Conservation (phyloP, 1,140 invertebrate genomes). For the Physella acuta region DNA sequence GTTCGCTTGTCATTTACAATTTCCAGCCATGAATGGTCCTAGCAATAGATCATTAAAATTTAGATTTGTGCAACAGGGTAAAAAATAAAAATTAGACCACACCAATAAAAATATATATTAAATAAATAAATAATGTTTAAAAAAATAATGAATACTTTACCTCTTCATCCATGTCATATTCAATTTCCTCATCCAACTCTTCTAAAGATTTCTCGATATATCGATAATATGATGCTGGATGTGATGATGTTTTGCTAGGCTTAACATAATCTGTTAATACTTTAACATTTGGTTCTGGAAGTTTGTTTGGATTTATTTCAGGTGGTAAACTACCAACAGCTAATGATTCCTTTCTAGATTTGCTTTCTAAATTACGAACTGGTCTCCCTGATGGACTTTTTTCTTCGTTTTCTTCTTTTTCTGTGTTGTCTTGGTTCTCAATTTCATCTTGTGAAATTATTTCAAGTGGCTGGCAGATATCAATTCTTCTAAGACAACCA, state of each 20-base stretch:
- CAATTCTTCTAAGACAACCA: slow-evolving; percentile 65
- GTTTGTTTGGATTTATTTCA: slow-evolving; percentile 39
- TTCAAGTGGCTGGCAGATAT: slow-evolving; percentile 62
- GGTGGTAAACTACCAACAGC: slow-evolving; percentile 35
- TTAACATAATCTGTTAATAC: slow-evolving; percentile 74
- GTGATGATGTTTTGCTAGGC: slow-evolving; percentile 76
- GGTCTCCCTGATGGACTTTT: slow-evolving; percentile 44
- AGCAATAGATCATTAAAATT: slow-evolving; percentile 3
- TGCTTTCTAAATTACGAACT: slow-evolving; percentile 28
- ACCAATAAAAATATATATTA: background rate
- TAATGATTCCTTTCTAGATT: slow-evolving; percentile 47
- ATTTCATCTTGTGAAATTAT: slow-evolving; percentile 59
- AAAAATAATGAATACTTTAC: slow-evolving; percentile 32
- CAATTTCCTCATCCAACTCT: slow-evolving; percentile 89
- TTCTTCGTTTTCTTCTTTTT: slow-evolving; percentile 56
- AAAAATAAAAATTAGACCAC: background rate
- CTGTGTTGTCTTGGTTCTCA: slow-evolving; percentile 57
- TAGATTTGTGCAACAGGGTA: background rate
- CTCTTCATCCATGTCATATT: slow-evolving; percentile 98
- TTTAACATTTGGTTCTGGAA: slow-evolving; percentile 83
- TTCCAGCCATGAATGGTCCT: slow-evolving; percentile 86
- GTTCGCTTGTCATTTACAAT: slow-evolving; percentile 78
- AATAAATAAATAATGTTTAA: background rate
- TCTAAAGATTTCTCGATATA: slow-evolving; percentile 94
- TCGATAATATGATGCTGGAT: slow-evolving; percentile 77